Evolutionary conservation across 1,140 invertebrate genomes (phyloP).

Genomic region (Monochamus saltuarius): DNA sequence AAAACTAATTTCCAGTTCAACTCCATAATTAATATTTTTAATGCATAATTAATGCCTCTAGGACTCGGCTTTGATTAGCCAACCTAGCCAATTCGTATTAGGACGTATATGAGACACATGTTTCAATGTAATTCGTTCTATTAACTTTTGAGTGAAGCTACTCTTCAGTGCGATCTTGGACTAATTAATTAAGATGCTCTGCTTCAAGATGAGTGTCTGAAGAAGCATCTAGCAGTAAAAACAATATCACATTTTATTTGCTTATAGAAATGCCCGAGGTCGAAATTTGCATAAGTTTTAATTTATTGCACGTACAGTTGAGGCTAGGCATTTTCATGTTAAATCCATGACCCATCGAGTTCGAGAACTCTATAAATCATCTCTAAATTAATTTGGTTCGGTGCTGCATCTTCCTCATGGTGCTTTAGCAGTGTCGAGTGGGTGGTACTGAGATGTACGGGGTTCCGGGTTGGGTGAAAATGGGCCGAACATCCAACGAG

Average conservation of each 20-base stretch:
- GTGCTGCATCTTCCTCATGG: background rate
- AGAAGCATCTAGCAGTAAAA: conserved; percentile 2
- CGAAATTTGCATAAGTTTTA: conserved; percentile 3
- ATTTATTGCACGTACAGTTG: conserved; percentile 17
- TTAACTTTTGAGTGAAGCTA: too few species aligned
- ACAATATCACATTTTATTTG: conserved; percentile 4
- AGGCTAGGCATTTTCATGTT: conserved; percentile 11
- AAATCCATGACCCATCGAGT: conserved; percentile 6
- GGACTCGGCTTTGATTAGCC: too few species aligned
- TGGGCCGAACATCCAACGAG: conserved; percentile 1
- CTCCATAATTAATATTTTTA: too few species aligned
- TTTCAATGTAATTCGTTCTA: too few species aligned
- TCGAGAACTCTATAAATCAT: conserved; percentile 20
- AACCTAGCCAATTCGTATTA: too few species aligned
- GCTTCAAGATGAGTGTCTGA: background rate
- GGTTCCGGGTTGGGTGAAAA: conserved; percentile 3
- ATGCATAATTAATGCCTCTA: too few species aligned
- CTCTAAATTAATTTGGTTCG: conserved; percentile 16
- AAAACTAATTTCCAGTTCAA: too few species aligned
- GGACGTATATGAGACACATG: too few species aligned
- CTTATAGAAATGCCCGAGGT: background rate
- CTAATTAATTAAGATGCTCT: background rate
- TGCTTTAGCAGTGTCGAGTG: conserved; percentile 8
- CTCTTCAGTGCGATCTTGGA: too few species aligned
- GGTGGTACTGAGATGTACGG: conserved; percentile 13